Conservation (phyloP, 2,888 invertebrate species). For the Acleris emargana region DNA sequence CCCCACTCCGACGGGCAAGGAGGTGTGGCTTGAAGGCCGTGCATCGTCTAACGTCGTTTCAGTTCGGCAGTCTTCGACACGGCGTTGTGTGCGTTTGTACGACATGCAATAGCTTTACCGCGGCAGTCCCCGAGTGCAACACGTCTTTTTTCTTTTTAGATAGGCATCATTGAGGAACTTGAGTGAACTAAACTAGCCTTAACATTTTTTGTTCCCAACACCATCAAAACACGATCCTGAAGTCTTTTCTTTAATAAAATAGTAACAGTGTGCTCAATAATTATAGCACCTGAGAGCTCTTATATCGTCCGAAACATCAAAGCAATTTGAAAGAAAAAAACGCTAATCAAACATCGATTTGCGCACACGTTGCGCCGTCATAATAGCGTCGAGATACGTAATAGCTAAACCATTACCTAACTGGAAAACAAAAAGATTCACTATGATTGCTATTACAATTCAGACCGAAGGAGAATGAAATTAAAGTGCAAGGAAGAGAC, state of each 20-base stretch:
- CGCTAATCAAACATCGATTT: constrained; percentile 16
- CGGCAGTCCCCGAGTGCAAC: no score
- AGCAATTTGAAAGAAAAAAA: constrained; percentile 11
- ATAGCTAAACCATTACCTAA: constrained; percentile 28
- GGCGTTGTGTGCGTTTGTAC: no score
- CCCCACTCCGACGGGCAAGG: no score
- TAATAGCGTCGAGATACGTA: constrained; percentile 31
- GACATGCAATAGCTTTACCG: no score
- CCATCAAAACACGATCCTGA: no score
- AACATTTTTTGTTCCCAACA: no score
- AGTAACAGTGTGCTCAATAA: constrained; percentile 7
- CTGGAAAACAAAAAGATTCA: constrained; percentile 23
- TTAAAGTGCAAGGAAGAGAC: constrained; percentile 3
- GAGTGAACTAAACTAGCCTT: no score
- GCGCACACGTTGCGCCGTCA: constrained; percentile 18
- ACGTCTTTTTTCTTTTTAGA: no score
- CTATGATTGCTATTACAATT: constrained; percentile 17
- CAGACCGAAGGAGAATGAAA: constrained; percentile 6
- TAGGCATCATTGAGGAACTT: no score
- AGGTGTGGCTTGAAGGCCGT: no score
- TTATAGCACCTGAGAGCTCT: background rate
- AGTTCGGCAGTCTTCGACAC: no score
- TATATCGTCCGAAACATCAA: background rate
- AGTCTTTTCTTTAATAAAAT: background rate
- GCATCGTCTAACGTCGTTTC: no score